phyloP scores from a whole-genome alignment of 1,140 invertebrate species.

The Halotydeus destructor region DNA sequence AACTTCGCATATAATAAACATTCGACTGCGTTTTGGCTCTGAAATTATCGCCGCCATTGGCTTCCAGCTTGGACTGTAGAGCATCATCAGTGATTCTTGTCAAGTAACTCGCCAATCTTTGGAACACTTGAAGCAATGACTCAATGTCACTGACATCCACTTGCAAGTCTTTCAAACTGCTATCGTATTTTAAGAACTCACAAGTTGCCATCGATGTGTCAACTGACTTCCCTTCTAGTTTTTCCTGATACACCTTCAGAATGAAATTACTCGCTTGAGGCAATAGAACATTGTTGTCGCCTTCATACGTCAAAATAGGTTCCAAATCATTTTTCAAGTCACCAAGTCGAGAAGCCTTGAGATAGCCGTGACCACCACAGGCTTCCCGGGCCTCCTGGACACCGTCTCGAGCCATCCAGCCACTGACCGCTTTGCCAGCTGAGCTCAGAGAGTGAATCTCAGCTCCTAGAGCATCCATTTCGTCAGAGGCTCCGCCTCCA shows the following conservation, averaged over 20 bases:
- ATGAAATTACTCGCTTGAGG: conserved; percentile 86
- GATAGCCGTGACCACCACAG: conserved; percentile 50
- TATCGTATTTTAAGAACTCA: too few relatives aligned
- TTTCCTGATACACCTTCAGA: conserved; percentile 30
- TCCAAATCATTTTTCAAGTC: conserved; percentile 68
- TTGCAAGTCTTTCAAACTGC: too few relatives aligned
- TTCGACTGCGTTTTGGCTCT: conserved; percentile 54
- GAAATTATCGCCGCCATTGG: conserved; percentile 44
- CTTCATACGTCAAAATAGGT: conserved; percentile 81
- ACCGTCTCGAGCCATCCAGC: conserved; percentile 58
- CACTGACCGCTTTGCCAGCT: conserved; percentile 57
- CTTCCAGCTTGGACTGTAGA: conserved; percentile 20
- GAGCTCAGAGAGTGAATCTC: conserved; percentile 84
- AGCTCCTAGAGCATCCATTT: conserved; percentile 36
- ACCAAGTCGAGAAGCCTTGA: conserved; percentile 48
- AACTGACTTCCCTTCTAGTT: conserved; percentile 7
- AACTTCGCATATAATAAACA: conserved; percentile 47
- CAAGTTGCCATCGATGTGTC: too few relatives aligned
- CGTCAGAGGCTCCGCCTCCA: conserved; percentile 25
- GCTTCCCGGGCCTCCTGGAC: conserved; percentile 77
- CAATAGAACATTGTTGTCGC: conserved; percentile 81
- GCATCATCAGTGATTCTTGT: too few relatives aligned
- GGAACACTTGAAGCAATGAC: too few relatives aligned
- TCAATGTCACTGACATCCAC: too few relatives aligned
- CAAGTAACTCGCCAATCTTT: too few relatives aligned